These are phyloP conservation scores for Dolomedes plantarius DNA, from an alignment of 2,888 invertebrate genomes.

Conservation along the genomic window DNA sequence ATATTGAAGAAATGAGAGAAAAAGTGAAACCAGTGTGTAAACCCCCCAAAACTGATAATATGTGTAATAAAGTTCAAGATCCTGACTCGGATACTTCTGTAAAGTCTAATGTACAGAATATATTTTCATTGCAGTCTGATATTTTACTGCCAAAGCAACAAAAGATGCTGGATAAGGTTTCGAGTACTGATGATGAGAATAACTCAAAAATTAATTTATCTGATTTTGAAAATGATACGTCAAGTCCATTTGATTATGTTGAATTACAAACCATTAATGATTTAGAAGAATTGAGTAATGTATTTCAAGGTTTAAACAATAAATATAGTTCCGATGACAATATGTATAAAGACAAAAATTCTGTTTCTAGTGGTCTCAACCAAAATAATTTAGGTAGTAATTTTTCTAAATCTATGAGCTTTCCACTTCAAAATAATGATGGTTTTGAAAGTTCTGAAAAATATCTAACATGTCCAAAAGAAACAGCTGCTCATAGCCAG, in stretches of 20 bases:
- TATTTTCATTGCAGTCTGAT: conserved; percentile 33
- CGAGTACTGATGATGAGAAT: conserved; percentile 1
- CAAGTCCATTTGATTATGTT: conserved; percentile 94
- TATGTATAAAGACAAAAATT: background rate
- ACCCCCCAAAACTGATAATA: conserved; percentile 10
- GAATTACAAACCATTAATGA: conserved; percentile 94
- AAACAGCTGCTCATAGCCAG: background rate
- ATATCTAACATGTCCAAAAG: background rate
- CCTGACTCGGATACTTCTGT: background rate
- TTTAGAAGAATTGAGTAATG: conserved; percentile 91
- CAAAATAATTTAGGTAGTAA: background rate
- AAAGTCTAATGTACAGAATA: conserved; percentile 21
- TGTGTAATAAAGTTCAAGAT: background rate
- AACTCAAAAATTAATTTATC: conserved; percentile 57
- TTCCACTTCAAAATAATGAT: conserved; percentile 9
- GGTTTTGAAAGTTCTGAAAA: background rate
- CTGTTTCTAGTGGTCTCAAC: background rate
- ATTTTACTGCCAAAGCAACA: conserved; percentile 50
- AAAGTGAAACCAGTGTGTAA: conserved; percentile 79
- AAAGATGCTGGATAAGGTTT: conserved; percentile 10
- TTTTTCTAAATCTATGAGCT: conserved; percentile 40
- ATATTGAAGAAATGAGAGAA: conserved; percentile 80
- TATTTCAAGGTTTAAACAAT: conserved; percentile 77
- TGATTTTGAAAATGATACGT: conserved; percentile 93
- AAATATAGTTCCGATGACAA: background rate